Conservation (phyloP, 2,797 vertebrate species). For the Merluccius polli region DNA sequence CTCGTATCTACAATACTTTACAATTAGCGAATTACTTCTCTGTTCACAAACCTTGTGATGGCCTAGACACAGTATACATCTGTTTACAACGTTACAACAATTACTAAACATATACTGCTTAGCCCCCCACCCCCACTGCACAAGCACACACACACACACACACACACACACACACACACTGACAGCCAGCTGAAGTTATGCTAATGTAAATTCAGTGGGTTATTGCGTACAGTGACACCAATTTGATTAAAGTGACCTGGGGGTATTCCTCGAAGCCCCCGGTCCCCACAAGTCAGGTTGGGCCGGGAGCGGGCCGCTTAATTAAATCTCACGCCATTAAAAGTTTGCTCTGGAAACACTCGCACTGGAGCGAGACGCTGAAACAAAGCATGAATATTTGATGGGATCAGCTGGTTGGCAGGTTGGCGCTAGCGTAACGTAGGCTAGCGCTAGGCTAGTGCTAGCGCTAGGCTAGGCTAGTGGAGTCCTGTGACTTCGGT, state of each 20-base stretch:
- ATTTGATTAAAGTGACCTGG: conserved; percentile 52
- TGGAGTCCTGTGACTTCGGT: not conserved
- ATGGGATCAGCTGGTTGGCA: conserved; percentile 23
- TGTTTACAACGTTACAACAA: too few species aligned
- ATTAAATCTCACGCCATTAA: conserved; percentile 61
- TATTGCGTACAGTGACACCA: conserved; percentile 46
- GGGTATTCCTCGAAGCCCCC: conserved; percentile 33
- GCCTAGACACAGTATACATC: too few species aligned
- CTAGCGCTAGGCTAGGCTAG: conserved; percentile 16
- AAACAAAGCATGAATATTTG: conserved; percentile 51
- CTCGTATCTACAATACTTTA: too few species aligned
- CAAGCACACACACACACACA: too few species aligned
- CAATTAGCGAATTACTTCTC: too few species aligned
- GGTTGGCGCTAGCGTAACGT: conserved; percentile 7
- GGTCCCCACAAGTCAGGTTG: conserved; percentile 21
- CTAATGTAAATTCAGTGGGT: conserved; percentile 49
- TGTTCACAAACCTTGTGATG: too few species aligned
- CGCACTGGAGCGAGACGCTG: conserved; percentile 5
- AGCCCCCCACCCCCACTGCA: too few species aligned
- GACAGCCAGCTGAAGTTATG: not conserved
- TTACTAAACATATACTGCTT: not conserved
- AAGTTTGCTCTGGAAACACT: conserved; percentile 33
- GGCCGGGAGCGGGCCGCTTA: conserved; percentile 37
- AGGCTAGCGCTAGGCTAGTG: conserved; percentile 15
- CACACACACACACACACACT: not conserved